These are phyloP conservation scores for Hymenopus coronatus DNA, from an alignment of 2,888 invertebrate genomes.

Conservation along the genomic window DNA sequence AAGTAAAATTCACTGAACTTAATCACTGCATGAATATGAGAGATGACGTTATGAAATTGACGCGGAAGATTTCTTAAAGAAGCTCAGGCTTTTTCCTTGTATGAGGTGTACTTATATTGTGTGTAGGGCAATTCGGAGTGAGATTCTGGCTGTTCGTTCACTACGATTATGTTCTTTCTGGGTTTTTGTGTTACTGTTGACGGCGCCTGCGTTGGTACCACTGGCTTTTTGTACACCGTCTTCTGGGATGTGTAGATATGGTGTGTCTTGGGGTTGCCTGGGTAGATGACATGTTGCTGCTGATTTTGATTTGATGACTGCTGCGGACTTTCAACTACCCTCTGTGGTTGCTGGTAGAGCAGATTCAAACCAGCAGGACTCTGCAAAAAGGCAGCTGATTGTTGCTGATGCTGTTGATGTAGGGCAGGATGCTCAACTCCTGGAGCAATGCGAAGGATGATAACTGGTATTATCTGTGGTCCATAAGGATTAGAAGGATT, in stretches of 20 bases:
- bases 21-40: no score
- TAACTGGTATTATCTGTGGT: slow-evolving; percentile 22
- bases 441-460: slow-evolving; percentile 14
- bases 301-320: slow-evolving; percentile 2
- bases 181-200: not conserved
- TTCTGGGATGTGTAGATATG: not conserved
- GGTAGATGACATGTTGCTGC: not conserved
- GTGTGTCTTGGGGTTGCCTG: not conserved
- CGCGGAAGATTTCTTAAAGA: not conserved
- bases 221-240: not conserved
- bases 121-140: not conserved
- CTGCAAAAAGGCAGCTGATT: not conserved
- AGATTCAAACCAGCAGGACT: not conserved
- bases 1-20: no score
- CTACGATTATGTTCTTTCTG: not conserved
- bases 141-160: not conserved
- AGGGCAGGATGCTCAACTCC: not conserved
- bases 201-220: not conserved
- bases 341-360: not conserved
- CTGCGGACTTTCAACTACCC: not conserved
- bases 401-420: slow-evolving; percentile 18
- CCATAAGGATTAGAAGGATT: not conserved
- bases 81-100: slow-evolving; percentile 3
- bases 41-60: no score
- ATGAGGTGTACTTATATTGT: not conserved